A percentile compares a stretch with the other conserved stretches of the same genome.
Conservation (phyloP, 1,140 invertebrate genomes). For the Stegodyphus dumicola region DNA sequence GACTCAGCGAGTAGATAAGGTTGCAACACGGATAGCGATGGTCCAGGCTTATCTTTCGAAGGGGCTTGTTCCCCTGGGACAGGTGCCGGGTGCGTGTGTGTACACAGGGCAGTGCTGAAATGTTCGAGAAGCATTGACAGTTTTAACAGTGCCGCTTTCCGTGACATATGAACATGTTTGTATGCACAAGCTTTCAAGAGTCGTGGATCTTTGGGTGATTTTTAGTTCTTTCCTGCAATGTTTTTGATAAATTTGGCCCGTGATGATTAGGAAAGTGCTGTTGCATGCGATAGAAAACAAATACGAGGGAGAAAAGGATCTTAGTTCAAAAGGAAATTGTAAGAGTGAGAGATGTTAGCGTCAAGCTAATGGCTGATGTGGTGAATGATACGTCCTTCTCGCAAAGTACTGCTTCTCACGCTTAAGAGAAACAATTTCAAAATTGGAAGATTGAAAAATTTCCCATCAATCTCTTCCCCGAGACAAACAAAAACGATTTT, state of each 20-base stretch:
- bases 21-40: not conserved
- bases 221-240: no score
- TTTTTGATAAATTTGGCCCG: no score
- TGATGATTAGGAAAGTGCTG: no score
- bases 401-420: no score
- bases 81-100: constrained; percentile 18
- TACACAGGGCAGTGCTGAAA: constrained; percentile 11
- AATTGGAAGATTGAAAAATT: no score
- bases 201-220: no score
- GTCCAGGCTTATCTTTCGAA: not conserved
- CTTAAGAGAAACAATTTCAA: no score
- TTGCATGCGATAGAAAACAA: not conserved
- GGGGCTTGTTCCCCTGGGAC: constrained; percentile 1
- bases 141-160: constrained; percentile 15
- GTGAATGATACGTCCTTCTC: no score
- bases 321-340: not conserved
- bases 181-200: no score
- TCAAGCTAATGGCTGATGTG: no score
- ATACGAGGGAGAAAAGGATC: not conserved
- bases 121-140: constrained; percentile 8
- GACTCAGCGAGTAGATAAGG: constrained; percentile 9
- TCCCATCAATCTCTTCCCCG: no score
- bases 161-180: constrained; percentile 5
- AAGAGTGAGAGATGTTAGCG: not conserved
- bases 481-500: no score